phyloP scores from a whole-genome alignment of 2,888 invertebrate species.

The Sphaerolaimus hirsutus region DNA sequence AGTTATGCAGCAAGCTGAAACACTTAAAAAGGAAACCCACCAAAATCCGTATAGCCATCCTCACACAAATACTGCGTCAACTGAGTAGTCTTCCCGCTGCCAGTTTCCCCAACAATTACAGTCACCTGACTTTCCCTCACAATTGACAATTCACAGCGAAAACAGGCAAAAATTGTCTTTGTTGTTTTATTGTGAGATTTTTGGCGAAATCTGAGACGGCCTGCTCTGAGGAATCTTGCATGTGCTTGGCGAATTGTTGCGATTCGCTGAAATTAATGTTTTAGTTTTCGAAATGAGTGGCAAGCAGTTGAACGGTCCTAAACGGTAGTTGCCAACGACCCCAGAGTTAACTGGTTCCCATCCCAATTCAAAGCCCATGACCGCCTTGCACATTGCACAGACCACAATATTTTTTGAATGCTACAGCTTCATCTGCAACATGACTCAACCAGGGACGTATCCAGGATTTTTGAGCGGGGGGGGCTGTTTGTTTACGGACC shows the following conservation, averaged over 20 bases:
- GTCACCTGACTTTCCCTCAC: conserved; percentile 41
- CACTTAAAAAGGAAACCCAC: conserved; percentile 42
- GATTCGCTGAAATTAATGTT: conserved; percentile 62
- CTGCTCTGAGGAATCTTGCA: conserved; percentile 38
- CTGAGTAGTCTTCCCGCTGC: conserved; percentile 91
- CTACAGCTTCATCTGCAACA: no score
- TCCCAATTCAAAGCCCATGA: no score
- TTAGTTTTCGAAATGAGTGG: no score
- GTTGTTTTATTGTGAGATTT: conserved; percentile 49
- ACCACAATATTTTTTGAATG: no score
- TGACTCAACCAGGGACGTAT: no score
- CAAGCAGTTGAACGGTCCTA: no score
- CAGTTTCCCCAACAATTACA: conserved; percentile 30
- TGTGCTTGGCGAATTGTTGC: conserved; percentile 85
- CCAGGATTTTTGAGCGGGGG: no score
- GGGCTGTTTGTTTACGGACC: no score
- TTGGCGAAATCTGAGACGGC: conserved; percentile 54
- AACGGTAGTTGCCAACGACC: no score
- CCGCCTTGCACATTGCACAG: no score
- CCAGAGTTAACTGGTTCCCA: no score
- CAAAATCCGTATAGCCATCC: conserved; percentile 62
- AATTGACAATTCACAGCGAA: conserved; percentile 52
- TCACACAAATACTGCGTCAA: conserved; percentile 88
- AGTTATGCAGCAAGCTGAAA: no score
- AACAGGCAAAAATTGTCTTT: conserved; percentile 69